phyloP scores from a whole-genome alignment of 1,140 invertebrate species.

The Lepidurus apus region DNA sequence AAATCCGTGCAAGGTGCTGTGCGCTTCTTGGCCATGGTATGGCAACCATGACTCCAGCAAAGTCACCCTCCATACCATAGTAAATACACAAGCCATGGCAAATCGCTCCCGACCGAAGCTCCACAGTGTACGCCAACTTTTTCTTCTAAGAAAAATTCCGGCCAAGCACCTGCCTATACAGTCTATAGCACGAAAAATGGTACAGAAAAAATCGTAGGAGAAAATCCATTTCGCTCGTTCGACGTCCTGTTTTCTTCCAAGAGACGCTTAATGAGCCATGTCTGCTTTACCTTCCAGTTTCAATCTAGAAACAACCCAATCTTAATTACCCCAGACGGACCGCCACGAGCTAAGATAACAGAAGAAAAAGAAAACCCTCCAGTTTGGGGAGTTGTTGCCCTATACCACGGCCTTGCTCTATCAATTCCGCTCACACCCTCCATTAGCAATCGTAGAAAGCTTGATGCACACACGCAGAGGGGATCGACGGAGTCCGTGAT shows the following conservation, averaged over 20 bases:
- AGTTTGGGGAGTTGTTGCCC: not conserved
- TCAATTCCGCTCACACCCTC: slow-evolving; percentile 4
- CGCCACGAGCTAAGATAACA: slow-evolving; percentile 7
- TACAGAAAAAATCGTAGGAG: not conserved
- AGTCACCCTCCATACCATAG: slow-evolving; percentile 9
- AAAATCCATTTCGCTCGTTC: not conserved
- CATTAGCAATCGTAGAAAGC: slow-evolving; percentile 6
- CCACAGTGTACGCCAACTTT: not conserved
- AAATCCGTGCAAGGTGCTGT: slow-evolving; percentile 17
- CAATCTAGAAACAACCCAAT: slow-evolving; percentile 1
- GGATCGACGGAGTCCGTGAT: not conserved
- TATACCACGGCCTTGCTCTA: not conserved
- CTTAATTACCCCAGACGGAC: slow-evolving; percentile 16
- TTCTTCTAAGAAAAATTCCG: not conserved
- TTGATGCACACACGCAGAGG: not conserved
- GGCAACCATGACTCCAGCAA: not conserved
- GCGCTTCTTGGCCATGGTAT: slow-evolving; percentile 8
- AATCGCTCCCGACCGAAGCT: not conserved
- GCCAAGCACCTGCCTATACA: not conserved
- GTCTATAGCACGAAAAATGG: not conserved
- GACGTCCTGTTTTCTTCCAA: slow-evolving; percentile 8
- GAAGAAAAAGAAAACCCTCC: not conserved
- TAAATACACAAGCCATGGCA: not conserved
- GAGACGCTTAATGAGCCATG: not conserved
- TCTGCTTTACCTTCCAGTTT: not conserved